These are phyloP conservation scores for Hormaphis cornu DNA, from an alignment of 1,140 invertebrate genomes.

Conservation along the genomic window DNA sequence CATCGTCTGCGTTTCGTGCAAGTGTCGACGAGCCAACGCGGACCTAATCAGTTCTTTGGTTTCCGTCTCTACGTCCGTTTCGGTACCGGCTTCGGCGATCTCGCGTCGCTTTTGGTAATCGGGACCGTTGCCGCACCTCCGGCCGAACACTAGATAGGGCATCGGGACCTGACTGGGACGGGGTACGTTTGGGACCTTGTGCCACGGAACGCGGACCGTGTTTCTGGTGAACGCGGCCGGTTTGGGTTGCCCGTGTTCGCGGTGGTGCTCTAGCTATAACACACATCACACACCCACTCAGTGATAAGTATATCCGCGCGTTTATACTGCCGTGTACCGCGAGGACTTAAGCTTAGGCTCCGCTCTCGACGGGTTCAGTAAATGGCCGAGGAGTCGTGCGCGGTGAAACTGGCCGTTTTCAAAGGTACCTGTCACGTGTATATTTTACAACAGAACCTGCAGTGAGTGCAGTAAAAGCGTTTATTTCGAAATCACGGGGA, in stretches of 20 bases:
- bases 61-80: slow-evolving; percentile 12
- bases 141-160: slow-evolving; percentile 68
- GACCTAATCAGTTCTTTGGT: not conserved
- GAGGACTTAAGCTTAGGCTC: no score
- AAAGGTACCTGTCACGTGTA: no score
- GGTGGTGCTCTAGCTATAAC: slow-evolving; percentile 11
- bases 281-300: slow-evolving; percentile 14
- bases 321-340: no score
- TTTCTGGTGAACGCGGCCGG: slow-evolving; percentile 48
- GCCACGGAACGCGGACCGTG: slow-evolving; percentile 62
- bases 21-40: slow-evolving; percentile 1
- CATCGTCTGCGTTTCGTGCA: slow-evolving; percentile 11
- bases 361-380: no score
- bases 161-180: slow-evolving; percentile 68
- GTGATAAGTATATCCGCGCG: not conserved
- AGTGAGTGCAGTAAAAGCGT: no score
- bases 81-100: not conserved
- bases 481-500: no score
- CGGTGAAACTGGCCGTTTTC: no score
- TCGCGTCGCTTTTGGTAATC: not conserved
- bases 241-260: slow-evolving; percentile 12
- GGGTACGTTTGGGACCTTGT: slow-evolving; percentile 71
- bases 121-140: not conserved
- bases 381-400: no score
- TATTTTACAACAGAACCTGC: no score